Evolutionary conservation across 2,888 invertebrate genomes (phyloP).

Genomic region (Apodemia zela): DNA sequence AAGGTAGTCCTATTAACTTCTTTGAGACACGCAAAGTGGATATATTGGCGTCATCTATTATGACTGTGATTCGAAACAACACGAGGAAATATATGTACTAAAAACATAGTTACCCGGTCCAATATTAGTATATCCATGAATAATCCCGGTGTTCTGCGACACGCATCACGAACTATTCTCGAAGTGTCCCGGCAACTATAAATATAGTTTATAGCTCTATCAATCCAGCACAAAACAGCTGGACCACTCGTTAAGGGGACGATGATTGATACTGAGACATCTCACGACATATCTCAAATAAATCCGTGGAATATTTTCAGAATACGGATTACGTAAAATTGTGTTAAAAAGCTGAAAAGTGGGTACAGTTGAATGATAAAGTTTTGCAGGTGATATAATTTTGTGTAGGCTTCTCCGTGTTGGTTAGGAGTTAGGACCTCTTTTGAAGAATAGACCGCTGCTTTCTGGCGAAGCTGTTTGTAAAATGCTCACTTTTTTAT

Average conservation of each 20-base stretch:
- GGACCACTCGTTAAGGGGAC: conserved; percentile 67
- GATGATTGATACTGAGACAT: conserved; percentile 65
- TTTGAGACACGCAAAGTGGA: too few relatives aligned
- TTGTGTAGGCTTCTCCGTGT: background rate
- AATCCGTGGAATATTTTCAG: conserved; percentile 45
- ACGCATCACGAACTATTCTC: conserved; percentile 59
- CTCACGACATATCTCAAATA: conserved; percentile 32
- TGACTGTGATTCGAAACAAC: too few relatives aligned
- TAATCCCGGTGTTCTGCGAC: conserved; percentile 43
- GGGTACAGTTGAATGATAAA: conserved; percentile 10
- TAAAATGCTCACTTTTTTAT: too few relatives aligned
- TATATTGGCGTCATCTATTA: too few relatives aligned
- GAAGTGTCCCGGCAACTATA: conserved; percentile 60
- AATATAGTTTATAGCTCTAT: conserved; percentile 76
- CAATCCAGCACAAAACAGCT: conserved; percentile 71
- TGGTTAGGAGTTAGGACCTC: background rate
- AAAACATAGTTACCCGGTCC: conserved; percentile 13
- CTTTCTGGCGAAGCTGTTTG: too few relatives aligned
- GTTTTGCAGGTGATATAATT: background rate
- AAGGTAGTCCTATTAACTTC: too few relatives aligned
- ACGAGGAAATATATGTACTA: too few relatives aligned
- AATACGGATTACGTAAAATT: conserved; percentile 36
- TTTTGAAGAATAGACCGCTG: background rate
- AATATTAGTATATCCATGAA: conserved; percentile 6
- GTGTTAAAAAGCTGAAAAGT: conserved; percentile 25